A percentile compares a stretch with the other conserved stretches of the same genome.
phyloP scores from a whole-genome alignment of 1,140 invertebrate species.

The Ceratina australensis region DNA sequence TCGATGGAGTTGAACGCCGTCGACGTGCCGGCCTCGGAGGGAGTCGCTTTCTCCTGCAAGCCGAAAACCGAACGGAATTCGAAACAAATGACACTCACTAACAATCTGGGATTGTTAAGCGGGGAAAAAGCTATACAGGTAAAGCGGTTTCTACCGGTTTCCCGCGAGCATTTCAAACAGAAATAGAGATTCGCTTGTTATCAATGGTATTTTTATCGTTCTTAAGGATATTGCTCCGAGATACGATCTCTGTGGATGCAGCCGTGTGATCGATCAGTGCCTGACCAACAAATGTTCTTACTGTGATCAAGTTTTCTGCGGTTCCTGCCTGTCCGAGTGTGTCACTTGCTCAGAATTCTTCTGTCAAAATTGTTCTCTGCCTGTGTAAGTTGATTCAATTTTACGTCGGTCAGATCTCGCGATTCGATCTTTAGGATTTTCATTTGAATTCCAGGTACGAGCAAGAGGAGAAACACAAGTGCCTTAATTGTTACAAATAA shows the following conservation, averaged over 20 bases:
- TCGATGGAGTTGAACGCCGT: conserved; percentile 15
- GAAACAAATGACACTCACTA: conserved; percentile 69
- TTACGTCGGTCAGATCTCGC: not conserved
- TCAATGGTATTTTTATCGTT: not conserved
- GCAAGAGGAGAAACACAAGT: conserved; percentile 55
- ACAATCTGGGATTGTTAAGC: conserved; percentile 59
- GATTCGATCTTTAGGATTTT: not conserved
- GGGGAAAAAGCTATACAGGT: conserved; percentile 58
- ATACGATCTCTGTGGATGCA: conserved; percentile 57
- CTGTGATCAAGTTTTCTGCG: conserved; percentile 65
- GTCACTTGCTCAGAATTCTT: conserved; percentile 62
- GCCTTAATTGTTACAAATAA: conserved; percentile 64
- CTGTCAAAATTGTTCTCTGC: conserved; percentile 68
- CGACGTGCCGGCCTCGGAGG: conserved; percentile 5
- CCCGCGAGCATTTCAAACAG: not conserved
- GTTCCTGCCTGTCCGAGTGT: conserved; percentile 57
- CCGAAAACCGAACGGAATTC: conserved; percentile 41
- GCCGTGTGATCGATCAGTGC: conserved; percentile 41
- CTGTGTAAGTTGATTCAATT: conserved; percentile 55
- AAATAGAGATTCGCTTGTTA: too few relatives aligned
- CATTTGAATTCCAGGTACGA: conserved; percentile 61
- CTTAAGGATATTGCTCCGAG: conserved; percentile 46
- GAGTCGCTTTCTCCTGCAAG: conserved; percentile 14
- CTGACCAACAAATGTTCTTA: conserved; percentile 60
- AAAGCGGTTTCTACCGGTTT: not conserved